Percentiles rank a stretch among this genome's conserved stretches.
Evolutionary conservation across 2,797 vertebrate genomes (phyloP).

Genomic region (Gymnothorax javanicus): DNA sequence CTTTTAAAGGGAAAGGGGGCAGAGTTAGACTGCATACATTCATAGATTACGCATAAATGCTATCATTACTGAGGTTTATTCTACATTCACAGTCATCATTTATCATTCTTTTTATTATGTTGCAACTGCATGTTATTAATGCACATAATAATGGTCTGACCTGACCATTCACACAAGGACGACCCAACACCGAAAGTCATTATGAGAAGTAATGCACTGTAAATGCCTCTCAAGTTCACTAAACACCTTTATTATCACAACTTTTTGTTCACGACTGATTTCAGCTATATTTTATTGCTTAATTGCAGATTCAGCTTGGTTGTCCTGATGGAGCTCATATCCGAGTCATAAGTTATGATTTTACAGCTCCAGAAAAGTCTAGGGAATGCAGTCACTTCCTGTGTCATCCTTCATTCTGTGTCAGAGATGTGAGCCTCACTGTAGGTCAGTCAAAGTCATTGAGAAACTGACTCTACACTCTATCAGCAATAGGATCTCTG

Average conservation of each 20-base stretch:
- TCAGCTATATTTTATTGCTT: background rate
- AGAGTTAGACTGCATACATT: background rate
- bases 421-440: background rate
- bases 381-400: background rate
- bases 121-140: background rate
- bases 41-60: background rate
- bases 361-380: slow-evolving; percentile 13
- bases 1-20: background rate
- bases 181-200: background rate
- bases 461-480: background rate
- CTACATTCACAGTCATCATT: background rate
- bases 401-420: background rate
- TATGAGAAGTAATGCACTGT: background rate
- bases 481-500: background rate
- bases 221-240: background rate
- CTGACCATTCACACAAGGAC: background rate
- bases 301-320: background rate
- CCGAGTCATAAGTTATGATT: background rate
- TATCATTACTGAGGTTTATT: background rate
- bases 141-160: background rate
- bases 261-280: background rate
- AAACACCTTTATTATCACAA: background rate
- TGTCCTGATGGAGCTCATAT: background rate
- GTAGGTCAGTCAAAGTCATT: background rate
- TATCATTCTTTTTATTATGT: background rate